Conservation (phyloP, 2,888 invertebrate species). For the Eretmocerus hayati region DNA sequence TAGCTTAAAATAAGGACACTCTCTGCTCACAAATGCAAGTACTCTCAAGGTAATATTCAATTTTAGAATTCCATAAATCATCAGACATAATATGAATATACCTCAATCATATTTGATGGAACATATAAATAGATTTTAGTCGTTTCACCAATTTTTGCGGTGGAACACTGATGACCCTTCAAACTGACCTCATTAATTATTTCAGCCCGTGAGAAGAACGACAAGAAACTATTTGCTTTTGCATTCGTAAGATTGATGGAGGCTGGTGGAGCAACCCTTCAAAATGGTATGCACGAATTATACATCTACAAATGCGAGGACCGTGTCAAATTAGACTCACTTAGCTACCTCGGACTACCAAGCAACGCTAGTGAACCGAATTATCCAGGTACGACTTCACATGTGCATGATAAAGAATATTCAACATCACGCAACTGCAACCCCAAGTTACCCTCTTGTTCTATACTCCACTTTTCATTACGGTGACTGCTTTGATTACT, state of each 20-base stretch:
- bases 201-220: slow-evolving; percentile 78
- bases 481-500: too few relatives aligned
- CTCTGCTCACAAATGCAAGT: too few relatives aligned
- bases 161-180: too few relatives aligned
- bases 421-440: background rate
- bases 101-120: too few relatives aligned
- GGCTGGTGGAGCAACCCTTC: slow-evolving; percentile 79
- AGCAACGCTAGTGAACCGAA: slow-evolving; percentile 42
- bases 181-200: too few relatives aligned
- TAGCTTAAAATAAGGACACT: too few relatives aligned
- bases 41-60: too few relatives aligned
- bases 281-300: slow-evolving; percentile 83
- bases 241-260: slow-evolving; percentile 88
- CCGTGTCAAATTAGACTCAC: slow-evolving; percentile 58
- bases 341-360: slow-evolving; percentile 48
- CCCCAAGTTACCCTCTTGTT: background rate
- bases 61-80: too few relatives aligned
- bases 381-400: slow-evolving; percentile 34
- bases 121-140: too few relatives aligned
- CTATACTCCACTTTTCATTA: background rate
- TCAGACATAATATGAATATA: too few relatives aligned
- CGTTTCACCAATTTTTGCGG: too few relatives aligned
- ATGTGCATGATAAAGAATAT: background rate
- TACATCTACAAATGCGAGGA: slow-evolving; percentile 92
- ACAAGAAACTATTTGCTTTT: slow-evolving; percentile 86